Percentiles rank a stretch among this genome's conserved stretches.
Conservation (phyloP, 2,797 vertebrate species). For the Arrhamphus sclerolepis region DNA sequence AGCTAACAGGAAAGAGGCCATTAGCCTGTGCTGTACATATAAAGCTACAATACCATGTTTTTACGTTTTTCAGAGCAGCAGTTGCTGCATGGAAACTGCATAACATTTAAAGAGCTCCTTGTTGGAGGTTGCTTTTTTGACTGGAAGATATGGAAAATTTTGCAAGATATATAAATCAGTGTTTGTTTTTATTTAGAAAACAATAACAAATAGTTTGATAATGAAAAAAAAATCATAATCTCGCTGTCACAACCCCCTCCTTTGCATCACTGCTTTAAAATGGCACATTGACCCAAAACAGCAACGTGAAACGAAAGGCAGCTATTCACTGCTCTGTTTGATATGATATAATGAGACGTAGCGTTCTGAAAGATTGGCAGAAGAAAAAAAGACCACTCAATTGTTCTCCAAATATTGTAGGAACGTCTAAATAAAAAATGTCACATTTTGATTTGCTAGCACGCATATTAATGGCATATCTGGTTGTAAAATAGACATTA, state of each 20-base stretch:
- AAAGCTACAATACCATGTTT: conserved; percentile 3
- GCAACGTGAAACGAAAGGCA: conserved; percentile 74
- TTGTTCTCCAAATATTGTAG: conserved; percentile 81
- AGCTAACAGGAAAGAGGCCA: conserved; percentile 49
- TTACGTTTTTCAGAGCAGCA: conserved; percentile 9
- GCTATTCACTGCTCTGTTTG: conserved; percentile 79
- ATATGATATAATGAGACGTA: conserved; percentile 83
- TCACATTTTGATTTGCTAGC: conserved; percentile 80
- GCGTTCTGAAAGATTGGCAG: conserved; percentile 75
- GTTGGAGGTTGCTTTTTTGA: too few species aligned
- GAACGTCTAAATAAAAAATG: conserved; percentile 81
- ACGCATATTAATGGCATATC: conserved; percentile 83
- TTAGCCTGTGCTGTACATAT: conserved; percentile 5
- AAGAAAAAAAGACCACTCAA: conserved; percentile 78
- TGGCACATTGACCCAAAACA: conserved; percentile 81
- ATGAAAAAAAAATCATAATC: conserved; percentile 72
- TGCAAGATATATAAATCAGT: not conserved
- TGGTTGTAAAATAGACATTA: conserved; percentile 84
- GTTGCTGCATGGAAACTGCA: not conserved
- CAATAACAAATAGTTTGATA: conserved; percentile 71
- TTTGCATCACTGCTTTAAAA: conserved; percentile 75
- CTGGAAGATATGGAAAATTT: too few species aligned
- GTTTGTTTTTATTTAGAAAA: conserved; percentile 61
- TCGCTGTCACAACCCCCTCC: conserved; percentile 63
- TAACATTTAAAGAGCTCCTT: conserved; percentile 4